Percentiles rank a stretch among this genome's conserved stretches.
phyloP scores from a whole-genome alignment of 2,888 invertebrate species.

The Tetropium fuscum region DNA sequence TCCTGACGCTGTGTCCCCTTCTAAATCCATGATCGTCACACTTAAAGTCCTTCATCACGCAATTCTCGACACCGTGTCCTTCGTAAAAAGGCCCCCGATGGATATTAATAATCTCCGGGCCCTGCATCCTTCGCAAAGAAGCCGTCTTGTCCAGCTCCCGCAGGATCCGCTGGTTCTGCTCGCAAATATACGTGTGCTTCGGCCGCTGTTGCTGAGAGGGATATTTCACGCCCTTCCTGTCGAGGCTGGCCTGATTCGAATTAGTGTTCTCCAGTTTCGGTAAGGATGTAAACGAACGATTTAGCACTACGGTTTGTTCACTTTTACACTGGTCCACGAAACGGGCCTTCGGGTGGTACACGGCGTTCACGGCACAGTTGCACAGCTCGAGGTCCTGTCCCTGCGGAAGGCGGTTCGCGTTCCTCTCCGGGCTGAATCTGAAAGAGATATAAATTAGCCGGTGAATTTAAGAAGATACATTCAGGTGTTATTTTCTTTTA shows the following conservation, averaged over 20 bases:
- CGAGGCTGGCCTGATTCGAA: constrained; percentile 66
- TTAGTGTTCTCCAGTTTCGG: constrained; percentile 58
- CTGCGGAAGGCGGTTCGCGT: constrained; percentile 52
- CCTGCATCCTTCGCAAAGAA: constrained; percentile 55
- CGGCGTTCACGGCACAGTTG: constrained; percentile 56
- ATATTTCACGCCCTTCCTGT: constrained; percentile 57
- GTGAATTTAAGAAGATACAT: constrained; percentile 10
- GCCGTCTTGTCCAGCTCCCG: constrained; percentile 36
- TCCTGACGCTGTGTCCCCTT: constrained; percentile 54
- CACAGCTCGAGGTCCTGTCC: constrained; percentile 60
- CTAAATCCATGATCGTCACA: constrained; percentile 62
- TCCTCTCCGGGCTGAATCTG: constrained; percentile 52
- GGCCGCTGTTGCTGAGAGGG: constrained; percentile 28
- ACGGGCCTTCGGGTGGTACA: constrained; percentile 50
- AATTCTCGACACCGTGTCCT: constrained; percentile 55
- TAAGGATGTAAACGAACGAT: constrained; percentile 56
- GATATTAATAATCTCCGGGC: constrained; percentile 64
- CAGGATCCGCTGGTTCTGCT: constrained; percentile 57
- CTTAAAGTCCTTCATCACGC: constrained; percentile 58
- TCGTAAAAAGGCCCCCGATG: constrained; percentile 61
- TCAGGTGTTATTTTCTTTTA: constrained; percentile 6
- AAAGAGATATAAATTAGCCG: constrained; percentile 23
- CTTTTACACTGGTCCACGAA: constrained; percentile 51
- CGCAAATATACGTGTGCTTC: constrained; percentile 67
- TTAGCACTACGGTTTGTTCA: constrained; percentile 56